A percentile compares a stretch with the other conserved stretches of the same genome.
phyloP scores from a whole-genome alignment of 2,888 invertebrate species.

The Leptarthrus brevirostris region DNA sequence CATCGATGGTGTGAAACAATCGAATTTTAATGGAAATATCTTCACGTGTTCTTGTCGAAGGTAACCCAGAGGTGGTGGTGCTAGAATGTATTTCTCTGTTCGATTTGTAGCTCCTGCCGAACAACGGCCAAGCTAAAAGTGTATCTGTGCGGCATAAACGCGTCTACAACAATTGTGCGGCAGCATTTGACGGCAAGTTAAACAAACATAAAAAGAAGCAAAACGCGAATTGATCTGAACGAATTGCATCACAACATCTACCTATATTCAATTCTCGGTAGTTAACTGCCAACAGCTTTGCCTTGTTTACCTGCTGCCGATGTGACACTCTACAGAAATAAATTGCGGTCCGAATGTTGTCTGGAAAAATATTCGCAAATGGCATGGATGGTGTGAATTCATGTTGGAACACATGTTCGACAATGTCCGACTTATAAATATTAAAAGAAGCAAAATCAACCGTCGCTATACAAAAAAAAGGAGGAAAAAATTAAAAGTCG shows the following conservation, averaged over 20 bases:
- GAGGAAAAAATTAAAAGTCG: constrained; percentile 10
- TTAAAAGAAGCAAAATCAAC: constrained; percentile 40
- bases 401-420: constrained; percentile 47
- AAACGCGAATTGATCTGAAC: constrained; percentile 33
- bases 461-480: neutral
- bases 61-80: constrained; percentile 5
- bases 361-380: constrained; percentile 1
- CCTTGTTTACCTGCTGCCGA: constrained; percentile 28
- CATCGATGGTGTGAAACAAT: constrained; percentile 47
- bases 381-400: constrained; percentile 46
- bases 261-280: constrained; percentile 38
- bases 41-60: constrained; percentile 44
- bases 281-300: constrained; percentile 27
- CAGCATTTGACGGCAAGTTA: constrained; percentile 12
- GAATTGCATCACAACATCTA: constrained; percentile 42
- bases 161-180: constrained; percentile 27
- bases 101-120: neutral
- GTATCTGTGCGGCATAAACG: neutral
- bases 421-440: constrained; percentile 47
- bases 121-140: neutral
- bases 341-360: constrained; percentile 33
- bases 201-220: constrained; percentile 12
- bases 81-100: neutral
- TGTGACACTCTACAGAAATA: constrained; percentile 42
- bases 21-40: constrained; percentile 47